Conservation (phyloP, 2,888 invertebrate species). For the Endomychus coccineus region DNA sequence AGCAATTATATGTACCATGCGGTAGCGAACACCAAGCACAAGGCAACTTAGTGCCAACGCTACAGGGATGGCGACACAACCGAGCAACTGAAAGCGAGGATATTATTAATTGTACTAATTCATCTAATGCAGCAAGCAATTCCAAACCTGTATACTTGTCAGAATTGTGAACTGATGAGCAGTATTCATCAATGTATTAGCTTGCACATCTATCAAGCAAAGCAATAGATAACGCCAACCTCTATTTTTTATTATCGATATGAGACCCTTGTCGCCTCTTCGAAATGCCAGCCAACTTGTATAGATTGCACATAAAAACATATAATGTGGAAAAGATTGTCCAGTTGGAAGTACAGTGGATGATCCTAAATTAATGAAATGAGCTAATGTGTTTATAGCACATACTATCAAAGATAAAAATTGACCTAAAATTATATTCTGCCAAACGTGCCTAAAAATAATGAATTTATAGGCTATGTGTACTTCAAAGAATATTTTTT, state of each 20-base stretch:
- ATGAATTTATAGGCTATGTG: slow-evolving; percentile 8
- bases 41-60: slow-evolving; percentile 71
- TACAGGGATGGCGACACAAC: slow-evolving; percentile 79
- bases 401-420: slow-evolving; percentile 68
- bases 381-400: slow-evolving; percentile 67
- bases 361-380: slow-evolving; percentile 60
- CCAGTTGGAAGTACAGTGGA: slow-evolving; percentile 70
- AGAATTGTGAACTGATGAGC: slow-evolving; percentile 71
- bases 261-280: slow-evolving; percentile 53
- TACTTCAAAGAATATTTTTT: slow-evolving; percentile 18
- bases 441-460: slow-evolving; percentile 59
- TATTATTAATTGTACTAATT: no score
- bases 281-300: slow-evolving; percentile 69
- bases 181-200: slow-evolving; percentile 72
- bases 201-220: slow-evolving; percentile 78
- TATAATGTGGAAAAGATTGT: slow-evolving; percentile 74
- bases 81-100: slow-evolving; percentile 73
- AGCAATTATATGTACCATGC: slow-evolving; percentile 68
- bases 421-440: slow-evolving; percentile 66
- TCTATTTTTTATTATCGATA: slow-evolving; percentile 57
- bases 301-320: slow-evolving; percentile 67
- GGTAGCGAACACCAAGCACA: slow-evolving; percentile 67
- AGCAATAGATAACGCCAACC: slow-evolving; percentile 73
- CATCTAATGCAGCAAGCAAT: slow-evolving; percentile 19
- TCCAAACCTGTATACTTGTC: slow-evolving; percentile 66